phyloP scores from a whole-genome alignment of 2,888 invertebrate species.

The Drosophila dives region DNA sequence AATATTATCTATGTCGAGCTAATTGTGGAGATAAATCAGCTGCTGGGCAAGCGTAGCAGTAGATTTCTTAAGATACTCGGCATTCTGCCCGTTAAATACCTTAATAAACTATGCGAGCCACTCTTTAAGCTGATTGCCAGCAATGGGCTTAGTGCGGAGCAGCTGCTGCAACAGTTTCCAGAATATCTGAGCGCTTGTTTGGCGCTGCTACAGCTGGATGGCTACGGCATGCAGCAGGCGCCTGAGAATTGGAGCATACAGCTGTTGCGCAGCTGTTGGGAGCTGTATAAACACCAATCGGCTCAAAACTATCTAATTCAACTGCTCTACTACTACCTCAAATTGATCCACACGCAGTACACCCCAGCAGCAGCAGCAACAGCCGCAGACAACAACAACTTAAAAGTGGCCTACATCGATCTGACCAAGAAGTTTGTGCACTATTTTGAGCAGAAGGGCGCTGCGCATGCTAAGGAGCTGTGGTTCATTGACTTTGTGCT shows the following conservation, averaged over 20 bases:
- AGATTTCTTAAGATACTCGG: constrained; percentile 53
- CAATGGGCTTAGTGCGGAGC: background rate
- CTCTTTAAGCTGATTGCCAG: constrained; percentile 47
- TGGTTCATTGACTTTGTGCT: constrained; percentile 78
- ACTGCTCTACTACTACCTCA: constrained; percentile 77
- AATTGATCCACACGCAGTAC: constrained; percentile 60
- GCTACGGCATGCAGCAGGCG: constrained; percentile 40
- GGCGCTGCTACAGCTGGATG: constrained; percentile 63
- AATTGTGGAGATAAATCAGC: constrained; percentile 49
- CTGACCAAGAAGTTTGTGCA: constrained; percentile 64
- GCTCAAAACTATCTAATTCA: constrained; percentile 60
- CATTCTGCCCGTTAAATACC: constrained; percentile 34
- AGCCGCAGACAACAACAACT: constrained; percentile 38
- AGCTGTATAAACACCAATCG: constrained; percentile 57
- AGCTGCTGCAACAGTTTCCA: constrained; percentile 46
- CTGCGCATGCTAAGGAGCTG: constrained; percentile 38
- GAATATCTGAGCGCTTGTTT: constrained; percentile 61
- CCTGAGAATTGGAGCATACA: constrained; percentile 37
- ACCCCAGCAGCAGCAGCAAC: background rate
- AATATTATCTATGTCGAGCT: constrained; percentile 48
- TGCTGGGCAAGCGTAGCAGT: constrained; percentile 49
- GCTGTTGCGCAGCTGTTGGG: constrained; percentile 69
- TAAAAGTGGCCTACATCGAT: constrained; percentile 60
- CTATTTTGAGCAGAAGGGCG: constrained; percentile 63
- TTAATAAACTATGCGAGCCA: constrained; percentile 43